Evolutionary conservation across 2,888 invertebrate genomes (phyloP), one percentile per base, ranked within the genome.

Genomic region (Steromphala cineraria): DNA sequence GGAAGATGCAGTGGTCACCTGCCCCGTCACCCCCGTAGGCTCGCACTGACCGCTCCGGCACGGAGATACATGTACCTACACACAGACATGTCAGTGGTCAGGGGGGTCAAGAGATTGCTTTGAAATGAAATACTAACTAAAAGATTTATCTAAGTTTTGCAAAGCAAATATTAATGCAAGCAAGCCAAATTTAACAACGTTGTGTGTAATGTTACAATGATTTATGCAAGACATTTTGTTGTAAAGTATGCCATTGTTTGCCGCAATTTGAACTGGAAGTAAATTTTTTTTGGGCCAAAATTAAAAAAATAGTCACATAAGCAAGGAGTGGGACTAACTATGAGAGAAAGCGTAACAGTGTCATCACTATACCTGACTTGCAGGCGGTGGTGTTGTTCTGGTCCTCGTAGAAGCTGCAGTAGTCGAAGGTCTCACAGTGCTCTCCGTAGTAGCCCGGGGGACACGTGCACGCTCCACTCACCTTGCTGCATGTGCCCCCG

Each of bases 361-460:
- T 13, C 1, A 10, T 1, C 46, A 46, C 46, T 4, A 46, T 81
- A 80, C 82, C 84, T 74, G 75, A 52, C 31, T 85, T 82, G 53
- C 85, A 85, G 2, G 86, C 82, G 28, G 84, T 81, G 1, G 80
- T 74, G 67, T 87, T 85, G 53, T 85, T 81, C 24, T 81, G 79
- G 52, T 82, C 83, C 75, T 88, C 89, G 67, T 87, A 87, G 76
- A 86, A 88, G 1, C 81, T 80, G 62, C 90, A 90, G 81, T 86
- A 89, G 76, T 90, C 90, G 81, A 89, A 90, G n/a, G 78, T 75
- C 40, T 90, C 87, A 82, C 90, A 90, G 53, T 84, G 85, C 19
- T 83, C 80, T 7, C 90, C 90, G 75, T 85, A 87, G 85, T 89
- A 90, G 31, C 87, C 86, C 7, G 81, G 83, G 3, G 79, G 84